Conservation (phyloP, 2,888 invertebrate genomes). For the Lamproptera curius region DNA sequence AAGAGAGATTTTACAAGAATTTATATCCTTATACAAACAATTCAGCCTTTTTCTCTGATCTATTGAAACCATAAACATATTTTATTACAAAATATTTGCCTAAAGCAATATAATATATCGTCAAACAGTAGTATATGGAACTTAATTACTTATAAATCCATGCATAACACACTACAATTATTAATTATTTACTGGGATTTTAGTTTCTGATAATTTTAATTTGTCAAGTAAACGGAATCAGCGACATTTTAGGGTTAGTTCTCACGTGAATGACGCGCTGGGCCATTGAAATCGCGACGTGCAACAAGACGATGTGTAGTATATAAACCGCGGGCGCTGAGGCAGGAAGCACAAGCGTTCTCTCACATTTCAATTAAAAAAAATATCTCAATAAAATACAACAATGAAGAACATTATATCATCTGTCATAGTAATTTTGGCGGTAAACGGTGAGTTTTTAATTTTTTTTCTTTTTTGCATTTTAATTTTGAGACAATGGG, state of each 20-base stretch:
- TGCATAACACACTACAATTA: too few species aligned
- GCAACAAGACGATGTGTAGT: slow-evolving; percentile 60
- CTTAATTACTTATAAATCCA: too few species aligned
- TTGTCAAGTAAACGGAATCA: not conserved
- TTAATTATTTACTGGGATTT: too few species aligned
- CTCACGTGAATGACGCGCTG: slow-evolving; percentile 58
- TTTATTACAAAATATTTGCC: too few species aligned
- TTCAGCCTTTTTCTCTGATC: too few species aligned
- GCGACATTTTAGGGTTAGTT: slow-evolving; percentile 50
- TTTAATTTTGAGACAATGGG: slow-evolving; percentile 2
- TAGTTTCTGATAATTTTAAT: too few species aligned
- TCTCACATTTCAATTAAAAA: slow-evolving; percentile 29
- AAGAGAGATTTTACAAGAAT: too few species aligned
- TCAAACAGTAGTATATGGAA: too few species aligned
- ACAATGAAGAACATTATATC: slow-evolving; percentile 46
- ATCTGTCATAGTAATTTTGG: slow-evolving; percentile 49
- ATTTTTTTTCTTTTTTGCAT: not conserved
- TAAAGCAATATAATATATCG: too few species aligned
- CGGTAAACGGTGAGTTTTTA: slow-evolving; percentile 55
- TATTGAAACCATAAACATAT: too few species aligned
- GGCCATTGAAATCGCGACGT: slow-evolving; percentile 64
- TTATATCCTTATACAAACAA: too few species aligned
- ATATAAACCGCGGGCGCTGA: slow-evolving; percentile 60
- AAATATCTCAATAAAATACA: slow-evolving; percentile 8
- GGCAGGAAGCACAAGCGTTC: slow-evolving; percentile 53